Evolutionary conservation across 2,113 vertebrate species (phyloP).

Genomic region (Siniperca knerii): DNA sequence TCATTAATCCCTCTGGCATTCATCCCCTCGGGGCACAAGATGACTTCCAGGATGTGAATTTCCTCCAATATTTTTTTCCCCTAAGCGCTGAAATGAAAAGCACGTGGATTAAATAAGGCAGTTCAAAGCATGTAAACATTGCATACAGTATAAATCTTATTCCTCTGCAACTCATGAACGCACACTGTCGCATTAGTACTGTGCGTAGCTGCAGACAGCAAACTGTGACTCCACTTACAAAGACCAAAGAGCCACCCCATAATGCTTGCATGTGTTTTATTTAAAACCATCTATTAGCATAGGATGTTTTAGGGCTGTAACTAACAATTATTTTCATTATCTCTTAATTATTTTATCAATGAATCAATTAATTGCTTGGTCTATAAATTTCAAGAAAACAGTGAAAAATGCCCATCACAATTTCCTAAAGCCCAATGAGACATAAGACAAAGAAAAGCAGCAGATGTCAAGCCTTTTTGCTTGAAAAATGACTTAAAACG

Average conservation of each 20-base stretch:
- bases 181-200: too few species aligned
- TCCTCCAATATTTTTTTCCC: neutral
- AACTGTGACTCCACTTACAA: neutral
- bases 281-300: neutral
- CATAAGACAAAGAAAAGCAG: neutral
- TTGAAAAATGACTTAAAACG: neutral
- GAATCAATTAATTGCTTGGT: neutral
- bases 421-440: neutral
- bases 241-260: neutral
- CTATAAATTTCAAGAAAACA: neutral
- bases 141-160: neutral
- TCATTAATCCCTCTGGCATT: slow-evolving; percentile 51
- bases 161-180: neutral
- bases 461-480: neutral
- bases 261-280: neutral
- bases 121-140: neutral
- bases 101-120: neutral
- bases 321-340: neutral
- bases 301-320: neutral
- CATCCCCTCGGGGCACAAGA: slow-evolving; percentile 11
- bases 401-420: neutral
- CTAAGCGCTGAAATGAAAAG: slow-evolving; percentile 7
- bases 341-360: neutral
- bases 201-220: neutral
- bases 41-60: slow-evolving; percentile 30